Base-by-base conservation (phyloP, 2,113 vertebrate genomes). In the Pelusios castaneus region DNA sequence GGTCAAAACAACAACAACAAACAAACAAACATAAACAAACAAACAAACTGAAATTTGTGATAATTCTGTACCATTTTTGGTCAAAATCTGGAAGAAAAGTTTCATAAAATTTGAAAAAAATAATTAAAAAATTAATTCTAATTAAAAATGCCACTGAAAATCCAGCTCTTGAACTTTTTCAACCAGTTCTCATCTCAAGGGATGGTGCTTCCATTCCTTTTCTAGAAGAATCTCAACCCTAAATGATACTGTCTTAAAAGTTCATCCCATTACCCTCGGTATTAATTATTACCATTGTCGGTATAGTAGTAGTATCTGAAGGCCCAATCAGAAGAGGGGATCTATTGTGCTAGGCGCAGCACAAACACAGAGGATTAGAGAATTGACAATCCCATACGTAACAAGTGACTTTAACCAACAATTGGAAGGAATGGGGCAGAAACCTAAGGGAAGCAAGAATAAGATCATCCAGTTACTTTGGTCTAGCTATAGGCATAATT, bases 341-440 rank as follows among this genome's bases (percentile, higher is more conserved):
- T 16, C 70, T 27, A 51, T 0, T 55, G 19, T 21, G 3, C 43
- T 84, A 54, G 27, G 19, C 2, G 27, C 70, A 27, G 38, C 24
- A 43, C 70, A 75, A 22, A 75, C 70, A 75, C 22, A 7, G 10
- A 75, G 60, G 70, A 75, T 12, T 7, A 87, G n/a, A 41, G 10
- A 41, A 9, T 78, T 2, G 52, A 84, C 6, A 10, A 87, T 73
- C 84, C 24, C n/a, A 21, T n/a, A n/a, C 21, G 31, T 8, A 67
- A 19, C 34, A 17, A 67, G 31, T 63, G 58, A 63, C 16, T 10
- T 19, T 34, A n/a, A 67, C 34, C 34, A 67, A 67, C 2, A 2
- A 85, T 27, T 3, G 27, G 24, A 8, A 21, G 52, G 63, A 80
- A 89, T n/a, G 0, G 6, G 3, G 9, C 0, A 0, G 41, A n/a